Percentiles rank a stretch among this genome's conserved stretches.
phyloP scores from a whole-genome alignment of 2,113 vertebrate species.

The Isichthys henryi region DNA sequence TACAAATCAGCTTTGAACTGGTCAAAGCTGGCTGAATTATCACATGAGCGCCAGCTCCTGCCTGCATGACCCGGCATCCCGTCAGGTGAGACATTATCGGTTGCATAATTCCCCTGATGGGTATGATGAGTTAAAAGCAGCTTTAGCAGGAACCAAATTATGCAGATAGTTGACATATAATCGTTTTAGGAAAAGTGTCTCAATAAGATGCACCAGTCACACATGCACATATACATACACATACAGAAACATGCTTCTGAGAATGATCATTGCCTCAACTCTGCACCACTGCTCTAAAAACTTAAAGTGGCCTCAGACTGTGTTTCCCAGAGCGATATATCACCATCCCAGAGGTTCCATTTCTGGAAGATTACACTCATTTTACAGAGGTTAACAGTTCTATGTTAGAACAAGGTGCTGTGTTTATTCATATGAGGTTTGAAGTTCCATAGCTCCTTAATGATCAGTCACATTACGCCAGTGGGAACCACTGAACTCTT shows the following conservation, averaged over 20 bases:
- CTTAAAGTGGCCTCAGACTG: conserved; percentile 36
- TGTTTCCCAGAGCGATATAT: conserved; percentile 58
- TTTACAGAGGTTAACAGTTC: conserved; percentile 32
- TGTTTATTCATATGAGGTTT: conserved; percentile 32
- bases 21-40: conserved; percentile 56
- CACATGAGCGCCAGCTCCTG: conserved; percentile 55
- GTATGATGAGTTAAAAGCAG: conserved; percentile 62
- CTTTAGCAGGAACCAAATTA: conserved; percentile 59
- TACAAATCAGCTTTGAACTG: conserved; percentile 62
- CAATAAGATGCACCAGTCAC: not conserved
- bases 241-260: conserved; percentile 30
- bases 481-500: conserved; percentile 46
- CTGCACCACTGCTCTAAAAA: conserved; percentile 56
- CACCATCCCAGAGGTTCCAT: conserved; percentile 27
- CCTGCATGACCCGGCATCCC: conserved; percentile 33
- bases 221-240: conserved; percentile 28
- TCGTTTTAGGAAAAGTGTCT: conserved; percentile 50
- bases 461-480: conserved; percentile 27
- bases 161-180: conserved; percentile 62
- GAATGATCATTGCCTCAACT: conserved; percentile 50
- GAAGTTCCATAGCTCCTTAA: conserved; percentile 38
- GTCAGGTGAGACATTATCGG: conserved; percentile 58
- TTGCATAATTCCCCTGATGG: conserved; percentile 65
- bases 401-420: conserved; percentile 3
- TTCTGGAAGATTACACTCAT: conserved; percentile 32